A percentile compares a stretch with the other conserved stretches of the same genome.
Conservation (phyloP, 2,888 invertebrate species). For the Altica lythri region DNA sequence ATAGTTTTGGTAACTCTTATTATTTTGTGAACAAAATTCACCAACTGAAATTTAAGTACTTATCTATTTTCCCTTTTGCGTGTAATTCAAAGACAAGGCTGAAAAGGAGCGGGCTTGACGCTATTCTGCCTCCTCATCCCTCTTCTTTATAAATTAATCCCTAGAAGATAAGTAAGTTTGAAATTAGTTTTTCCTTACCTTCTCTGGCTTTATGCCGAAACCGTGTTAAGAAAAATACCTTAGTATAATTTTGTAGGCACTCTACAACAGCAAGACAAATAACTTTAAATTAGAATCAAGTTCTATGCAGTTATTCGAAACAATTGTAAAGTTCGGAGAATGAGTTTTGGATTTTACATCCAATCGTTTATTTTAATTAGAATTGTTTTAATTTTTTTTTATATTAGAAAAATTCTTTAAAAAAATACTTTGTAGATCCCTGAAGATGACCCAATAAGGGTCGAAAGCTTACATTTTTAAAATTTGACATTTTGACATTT, state of each 20-base stretch:
- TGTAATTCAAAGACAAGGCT: constrained; percentile 21
- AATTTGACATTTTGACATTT: no score
- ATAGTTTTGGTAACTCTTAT: no score
- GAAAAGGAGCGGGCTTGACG: constrained; percentile 11
- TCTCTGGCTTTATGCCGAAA: constrained; percentile 18
- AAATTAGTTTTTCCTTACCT: constrained; percentile 29
- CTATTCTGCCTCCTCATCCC: neutral
- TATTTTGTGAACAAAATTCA: no score
- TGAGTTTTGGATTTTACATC: neutral
- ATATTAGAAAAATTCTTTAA: no score
- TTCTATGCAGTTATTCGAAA: constrained; percentile 17
- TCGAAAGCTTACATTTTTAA: no score
- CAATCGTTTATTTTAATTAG: no score
- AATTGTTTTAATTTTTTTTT: no score
- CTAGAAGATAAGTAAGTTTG: constrained; percentile 27
- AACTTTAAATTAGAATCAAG: constrained; percentile 24
- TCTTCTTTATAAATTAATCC: constrained; percentile 30
- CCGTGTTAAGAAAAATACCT: constrained; percentile 26
- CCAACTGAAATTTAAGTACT: constrained; percentile 15
- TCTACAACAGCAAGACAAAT: constrained; percentile 19
- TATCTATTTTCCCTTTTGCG: constrained; percentile 22
- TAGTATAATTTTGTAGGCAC: constrained; percentile 20
- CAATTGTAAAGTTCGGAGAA: constrained; percentile 10
- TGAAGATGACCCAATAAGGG: no score
- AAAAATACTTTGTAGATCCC: no score